Evolutionary conservation across 2,113 vertebrate genomes (phyloP).

Genomic region (Cyphomyrus discorhynchus): DNA sequence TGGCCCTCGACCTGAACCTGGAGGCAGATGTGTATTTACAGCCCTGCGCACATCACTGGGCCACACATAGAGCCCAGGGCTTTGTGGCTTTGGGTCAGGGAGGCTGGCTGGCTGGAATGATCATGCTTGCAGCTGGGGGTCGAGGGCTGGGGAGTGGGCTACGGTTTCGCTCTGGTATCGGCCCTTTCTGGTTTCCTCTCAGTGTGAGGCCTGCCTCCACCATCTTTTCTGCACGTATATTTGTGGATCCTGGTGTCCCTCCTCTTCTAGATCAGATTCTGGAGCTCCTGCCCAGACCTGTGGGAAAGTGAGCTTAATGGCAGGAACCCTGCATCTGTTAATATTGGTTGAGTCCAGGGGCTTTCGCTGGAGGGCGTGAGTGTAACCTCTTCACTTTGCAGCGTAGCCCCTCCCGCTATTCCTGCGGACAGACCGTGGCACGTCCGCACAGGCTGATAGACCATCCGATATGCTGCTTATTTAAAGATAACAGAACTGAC

Average conservation of each 20-base stretch:
- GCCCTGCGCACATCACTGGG: not conserved
- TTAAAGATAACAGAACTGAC: not conserved
- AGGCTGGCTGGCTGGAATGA: not conserved
- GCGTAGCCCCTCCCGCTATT: conserved; percentile 20
- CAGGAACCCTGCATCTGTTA: conserved; percentile 54
- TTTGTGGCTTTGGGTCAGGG: conserved; percentile 20
- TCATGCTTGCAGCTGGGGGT: not conserved
- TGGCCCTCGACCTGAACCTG: not conserved
- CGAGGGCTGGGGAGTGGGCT: not conserved
- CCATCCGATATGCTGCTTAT: not conserved
- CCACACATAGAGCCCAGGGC: conserved; percentile 9
- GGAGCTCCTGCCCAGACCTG: conserved; percentile 71
- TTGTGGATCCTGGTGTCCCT: conserved; percentile 51
- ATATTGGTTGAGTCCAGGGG: conserved; percentile 52
- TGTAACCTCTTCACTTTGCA: conserved; percentile 27
- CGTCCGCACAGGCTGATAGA: not conserved
- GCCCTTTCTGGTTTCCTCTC: conserved; percentile 54
- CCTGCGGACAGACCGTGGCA: not conserved
- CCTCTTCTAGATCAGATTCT: conserved; percentile 45
- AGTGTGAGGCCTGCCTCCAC: conserved; percentile 47
- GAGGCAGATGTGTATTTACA: not conserved
- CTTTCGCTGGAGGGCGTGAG: conserved; percentile 53
- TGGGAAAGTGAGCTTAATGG: conserved; percentile 59
- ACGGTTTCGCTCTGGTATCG: conserved; percentile 32
- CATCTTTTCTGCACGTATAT: not conserved